Evolutionary conservation across 2,888 invertebrate species (phyloP).

Genomic region (Diarsia rubi): DNA sequence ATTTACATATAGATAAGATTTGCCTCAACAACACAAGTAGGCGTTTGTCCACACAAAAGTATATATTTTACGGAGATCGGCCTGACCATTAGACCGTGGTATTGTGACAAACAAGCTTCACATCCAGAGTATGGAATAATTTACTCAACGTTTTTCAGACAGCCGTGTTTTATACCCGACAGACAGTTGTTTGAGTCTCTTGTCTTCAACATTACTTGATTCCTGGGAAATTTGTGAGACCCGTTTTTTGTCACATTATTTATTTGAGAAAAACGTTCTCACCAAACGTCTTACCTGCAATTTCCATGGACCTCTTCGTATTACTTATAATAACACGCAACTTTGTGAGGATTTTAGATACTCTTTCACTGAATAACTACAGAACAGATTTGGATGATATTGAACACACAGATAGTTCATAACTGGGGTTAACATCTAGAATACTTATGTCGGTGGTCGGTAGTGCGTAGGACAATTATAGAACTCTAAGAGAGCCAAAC

Average conservation of each 20-base stretch:
- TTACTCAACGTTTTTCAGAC: slow-evolving; percentile 6
- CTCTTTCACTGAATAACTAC: not conserved
- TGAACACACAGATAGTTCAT: not conserved
- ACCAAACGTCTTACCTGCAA: not conserved
- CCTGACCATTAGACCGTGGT: not conserved
- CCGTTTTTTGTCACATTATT: not conserved
- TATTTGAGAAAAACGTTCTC: not conserved
- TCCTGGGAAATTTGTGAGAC: not conserved
- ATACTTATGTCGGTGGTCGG: not conserved
- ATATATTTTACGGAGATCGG: slow-evolving; percentile 4
- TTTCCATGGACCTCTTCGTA: not conserved
- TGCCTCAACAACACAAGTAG: not conserved
- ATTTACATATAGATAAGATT: not conserved
- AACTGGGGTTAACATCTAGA: not conserved
- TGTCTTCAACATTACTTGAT: not conserved
- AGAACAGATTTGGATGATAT: not conserved
- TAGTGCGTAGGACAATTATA: too few relatives aligned
- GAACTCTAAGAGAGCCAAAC: not conserved
- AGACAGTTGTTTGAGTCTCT: not conserved
- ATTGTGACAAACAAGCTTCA: slow-evolving; percentile 6
- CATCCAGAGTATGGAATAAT: slow-evolving; percentile 5
- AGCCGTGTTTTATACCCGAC: not conserved
- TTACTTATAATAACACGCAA: not conserved
- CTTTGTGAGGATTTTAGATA: not conserved
- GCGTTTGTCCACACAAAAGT: not conserved